Evolutionary conservation across 1,140 invertebrate genomes (phyloP).

Genomic region (Telenomus remus): DNA sequence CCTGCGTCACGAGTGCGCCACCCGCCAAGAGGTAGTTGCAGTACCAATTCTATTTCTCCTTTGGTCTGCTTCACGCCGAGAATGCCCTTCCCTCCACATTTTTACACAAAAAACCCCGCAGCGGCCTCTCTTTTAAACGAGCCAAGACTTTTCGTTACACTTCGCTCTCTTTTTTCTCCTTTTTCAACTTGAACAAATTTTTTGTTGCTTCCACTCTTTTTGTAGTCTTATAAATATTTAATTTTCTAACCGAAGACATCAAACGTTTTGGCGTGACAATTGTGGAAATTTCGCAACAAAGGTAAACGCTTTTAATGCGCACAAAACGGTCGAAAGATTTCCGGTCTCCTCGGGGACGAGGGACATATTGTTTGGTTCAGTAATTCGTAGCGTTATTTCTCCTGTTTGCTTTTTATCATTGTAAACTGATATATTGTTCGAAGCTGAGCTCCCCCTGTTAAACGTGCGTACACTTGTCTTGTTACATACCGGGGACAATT

Average conservation of each 20-base stretch:
- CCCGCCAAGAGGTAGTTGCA: constrained; percentile 68
- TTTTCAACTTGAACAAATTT: neutral
- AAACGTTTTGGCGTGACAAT: constrained; percentile 18
- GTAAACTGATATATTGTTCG: constrained; percentile 73
- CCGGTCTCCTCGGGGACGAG: constrained; percentile 64
- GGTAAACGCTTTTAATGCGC: constrained; percentile 50
- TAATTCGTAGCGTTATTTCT: constrained; percentile 71
- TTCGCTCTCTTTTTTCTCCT: neutral
- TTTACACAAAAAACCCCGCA: constrained; percentile 1
- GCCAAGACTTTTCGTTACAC: neutral
- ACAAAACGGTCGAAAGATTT: constrained; percentile 57
- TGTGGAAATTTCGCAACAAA: constrained; percentile 42
- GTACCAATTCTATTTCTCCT: constrained; percentile 55
- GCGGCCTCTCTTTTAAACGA: constrained; percentile 1
- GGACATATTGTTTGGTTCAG: constrained; percentile 73
- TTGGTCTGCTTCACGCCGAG: constrained; percentile 38
- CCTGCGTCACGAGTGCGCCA: constrained; percentile 63
- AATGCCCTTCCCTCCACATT: constrained; percentile 30
- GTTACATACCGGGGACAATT: constrained; percentile 31
- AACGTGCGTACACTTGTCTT: constrained; percentile 44
- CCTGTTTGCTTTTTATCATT: constrained; percentile 74
- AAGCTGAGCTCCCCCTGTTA: constrained; percentile 60
- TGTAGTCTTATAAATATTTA: neutral
- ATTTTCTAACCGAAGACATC: too few species aligned
- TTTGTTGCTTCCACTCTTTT: neutral